Percentiles rank a stretch among this genome's conserved stretches.
Conservation (phyloP, 2,888 invertebrate species). For the Cyclophora albipunctata region DNA sequence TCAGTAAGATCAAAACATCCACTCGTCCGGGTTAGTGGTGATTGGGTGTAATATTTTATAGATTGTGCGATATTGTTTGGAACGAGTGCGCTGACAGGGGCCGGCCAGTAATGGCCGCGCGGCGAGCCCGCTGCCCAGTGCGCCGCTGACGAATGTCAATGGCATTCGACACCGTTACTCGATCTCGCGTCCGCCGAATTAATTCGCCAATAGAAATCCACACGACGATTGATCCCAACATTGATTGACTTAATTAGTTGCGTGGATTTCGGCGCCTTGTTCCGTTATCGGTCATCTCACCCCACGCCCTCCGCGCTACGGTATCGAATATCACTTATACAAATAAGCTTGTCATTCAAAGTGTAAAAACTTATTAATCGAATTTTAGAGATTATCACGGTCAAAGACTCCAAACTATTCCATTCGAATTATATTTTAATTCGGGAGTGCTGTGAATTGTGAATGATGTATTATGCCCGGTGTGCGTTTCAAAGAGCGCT, state of each 20-base stretch:
- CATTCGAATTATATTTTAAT: constrained; percentile 29
- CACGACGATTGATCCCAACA: constrained; percentile 58
- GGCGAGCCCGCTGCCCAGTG: constrained; percentile 25
- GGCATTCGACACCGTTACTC: constrained; percentile 70
- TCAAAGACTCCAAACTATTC: constrained; percentile 48
- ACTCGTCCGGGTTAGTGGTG: too few species aligned
- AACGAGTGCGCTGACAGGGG: constrained; percentile 6
- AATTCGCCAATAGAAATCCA: constrained; percentile 67
- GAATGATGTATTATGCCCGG: constrained; percentile 31
- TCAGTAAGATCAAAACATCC: too few species aligned
- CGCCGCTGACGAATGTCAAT: constrained; percentile 68
- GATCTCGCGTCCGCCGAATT: constrained; percentile 70
- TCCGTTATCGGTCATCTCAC: constrained; percentile 57
- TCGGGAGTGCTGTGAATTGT: constrained; percentile 26
- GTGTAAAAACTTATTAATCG: constrained; percentile 43
- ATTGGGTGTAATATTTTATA: too few species aligned
- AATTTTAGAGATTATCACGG: constrained; percentile 45
- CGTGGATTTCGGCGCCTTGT: constrained; percentile 45
- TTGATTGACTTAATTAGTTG: constrained; percentile 63
- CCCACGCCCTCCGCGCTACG: constrained; percentile 39
- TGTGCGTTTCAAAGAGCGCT: constrained; percentile 34
- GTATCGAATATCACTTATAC: constrained; percentile 24
- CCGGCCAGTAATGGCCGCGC: constrained; percentile 4
- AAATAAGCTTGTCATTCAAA: constrained; percentile 34
- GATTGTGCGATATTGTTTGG: neutral